These are phyloP conservation scores for Lota lota DNA, from an alignment of 2,113 vertebrate species.

Conservation along the genomic window DNA sequence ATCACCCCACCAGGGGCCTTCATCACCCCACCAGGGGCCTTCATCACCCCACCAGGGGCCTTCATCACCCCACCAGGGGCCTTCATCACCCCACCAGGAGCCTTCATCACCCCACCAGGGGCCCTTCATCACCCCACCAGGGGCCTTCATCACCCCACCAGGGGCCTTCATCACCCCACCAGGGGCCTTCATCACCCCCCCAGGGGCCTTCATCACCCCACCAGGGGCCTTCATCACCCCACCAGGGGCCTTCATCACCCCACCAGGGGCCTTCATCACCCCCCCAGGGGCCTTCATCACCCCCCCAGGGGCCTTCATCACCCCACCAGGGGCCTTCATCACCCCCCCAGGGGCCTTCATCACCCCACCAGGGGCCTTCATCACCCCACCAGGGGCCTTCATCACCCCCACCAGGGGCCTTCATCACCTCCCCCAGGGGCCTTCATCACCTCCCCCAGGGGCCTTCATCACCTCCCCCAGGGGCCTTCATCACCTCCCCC, in stretches of 20 bases:
- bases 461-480: conserved; percentile 77
- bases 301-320: too few relatives aligned
- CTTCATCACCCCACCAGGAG: conserved; percentile 76
- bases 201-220: conserved; percentile 77
- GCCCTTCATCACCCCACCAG: conserved; percentile 77
- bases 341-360: too few relatives aligned
- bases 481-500: conserved; percentile 77
- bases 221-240: too few relatives aligned
- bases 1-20: too few relatives aligned
- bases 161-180: conserved; percentile 77
- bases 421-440: conserved; percentile 74
- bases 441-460: too few relatives aligned
- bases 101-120: too few relatives aligned
- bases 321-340: conserved; percentile 79
- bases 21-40: conserved; percentile 77
- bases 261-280: too few relatives aligned
- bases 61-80: too few relatives aligned
- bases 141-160: too few relatives aligned
- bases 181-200: too few relatives aligned
- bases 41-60: conserved; percentile 74
- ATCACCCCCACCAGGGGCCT: too few relatives aligned
- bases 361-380: conserved; percentile 79
- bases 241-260: conserved; percentile 78
- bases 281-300: conserved; percentile 79
- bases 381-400: too few relatives aligned